Evolutionary conservation across 2,888 invertebrate genomes (phyloP), one percentile per base, ranked within the genome.

Genomic region (Hypena proboscidalis): DNA sequence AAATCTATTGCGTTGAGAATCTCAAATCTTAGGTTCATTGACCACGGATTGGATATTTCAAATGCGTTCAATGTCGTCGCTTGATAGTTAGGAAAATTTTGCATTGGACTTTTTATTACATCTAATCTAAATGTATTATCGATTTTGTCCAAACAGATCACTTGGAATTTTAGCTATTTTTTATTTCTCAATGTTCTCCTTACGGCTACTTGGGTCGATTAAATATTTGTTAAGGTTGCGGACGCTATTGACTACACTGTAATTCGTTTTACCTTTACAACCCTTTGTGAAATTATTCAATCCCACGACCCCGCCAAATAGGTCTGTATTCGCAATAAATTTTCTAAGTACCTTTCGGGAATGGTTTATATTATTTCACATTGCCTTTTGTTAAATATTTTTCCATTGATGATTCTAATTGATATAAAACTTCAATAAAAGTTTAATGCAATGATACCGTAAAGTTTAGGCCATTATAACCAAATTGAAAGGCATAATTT

Each of bases 401-500:
- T n/a, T n/a, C n/a, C n/a, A n/a, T n/a, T n/a, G n/a, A n/a, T n/a
- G n/a, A n/a, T n/a, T n/a, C n/a, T n/a, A n/a, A n/a, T n/a, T n/a
- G n/a, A n/a, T n/a, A n/a, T n/a, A n/a, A n/a, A n/a, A n/a, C n/a
- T n/a, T n/a, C n/a, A n/a, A n/a, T n/a, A n/a, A n/a, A n/a, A n/a
- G n/a, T n/a, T n/a, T n/a, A n/a, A n/a, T n/a, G n/a, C n/a, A n/a
- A n/a, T n/a, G n/a, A n/a, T n/a, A n/a, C n/a, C n/a, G n/a, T n/a
- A n/a, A n/a, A n/a, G n/a, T 38, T 39, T 22, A 52, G 23, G 31
- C 21, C 21, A 26, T 30, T 30, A 30, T 38, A 38, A 50, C 55
- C 51, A 31, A 51, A 48, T 55, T 64, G 19, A 23, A 36, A 20
- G 43, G 47, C 39, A 56, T 36, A 64, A 64, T 49, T 63, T 33